A percentile compares a stretch with the other conserved stretches of the same genome.
Conservation (phyloP, 1,140 invertebrate species). For the Bombyx mandarina region DNA sequence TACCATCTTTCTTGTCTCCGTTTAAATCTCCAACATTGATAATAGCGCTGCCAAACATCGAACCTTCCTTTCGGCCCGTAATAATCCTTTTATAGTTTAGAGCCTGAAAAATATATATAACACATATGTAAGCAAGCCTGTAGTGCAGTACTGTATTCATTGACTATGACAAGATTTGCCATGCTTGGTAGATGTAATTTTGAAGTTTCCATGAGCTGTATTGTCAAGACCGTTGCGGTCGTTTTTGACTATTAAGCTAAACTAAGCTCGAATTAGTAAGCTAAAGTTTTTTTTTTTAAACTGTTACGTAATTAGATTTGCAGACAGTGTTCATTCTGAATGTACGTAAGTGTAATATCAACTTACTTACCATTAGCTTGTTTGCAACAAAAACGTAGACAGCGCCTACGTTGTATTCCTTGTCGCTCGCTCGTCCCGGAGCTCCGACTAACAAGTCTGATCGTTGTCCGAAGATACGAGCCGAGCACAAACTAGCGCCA, state of each 20-base stretch:
- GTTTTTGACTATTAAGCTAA: no score
- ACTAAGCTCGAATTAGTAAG: no score
- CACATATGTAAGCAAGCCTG: background rate
- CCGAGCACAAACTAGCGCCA: constrained; percentile 25
- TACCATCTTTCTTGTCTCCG: constrained; percentile 41
- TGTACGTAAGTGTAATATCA: no score
- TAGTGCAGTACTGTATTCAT: no score
- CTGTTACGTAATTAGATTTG: no score
- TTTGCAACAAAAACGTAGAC: constrained; percentile 31
- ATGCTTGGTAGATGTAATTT: no score
- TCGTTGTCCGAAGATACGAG: constrained; percentile 8
- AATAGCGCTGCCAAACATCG: constrained; percentile 40
- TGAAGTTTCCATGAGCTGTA: no score
- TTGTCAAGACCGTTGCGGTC: no score
- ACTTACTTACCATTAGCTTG: no score
- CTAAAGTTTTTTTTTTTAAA: no score
- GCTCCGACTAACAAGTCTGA: constrained; percentile 37
- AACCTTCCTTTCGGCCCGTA: constrained; percentile 17
- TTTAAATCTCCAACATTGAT: constrained; percentile 43
- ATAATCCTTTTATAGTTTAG: constrained; percentile 21
- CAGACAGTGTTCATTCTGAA: no score
- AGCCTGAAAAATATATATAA: constrained; percentile 13
- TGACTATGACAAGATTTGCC: no score
- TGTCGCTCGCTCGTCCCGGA: constrained; percentile 19
- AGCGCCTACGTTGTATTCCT: constrained; percentile 25